Conservation (phyloP, 2,113 vertebrate genomes). For the Boleophthalmus pectinirostris region DNA sequence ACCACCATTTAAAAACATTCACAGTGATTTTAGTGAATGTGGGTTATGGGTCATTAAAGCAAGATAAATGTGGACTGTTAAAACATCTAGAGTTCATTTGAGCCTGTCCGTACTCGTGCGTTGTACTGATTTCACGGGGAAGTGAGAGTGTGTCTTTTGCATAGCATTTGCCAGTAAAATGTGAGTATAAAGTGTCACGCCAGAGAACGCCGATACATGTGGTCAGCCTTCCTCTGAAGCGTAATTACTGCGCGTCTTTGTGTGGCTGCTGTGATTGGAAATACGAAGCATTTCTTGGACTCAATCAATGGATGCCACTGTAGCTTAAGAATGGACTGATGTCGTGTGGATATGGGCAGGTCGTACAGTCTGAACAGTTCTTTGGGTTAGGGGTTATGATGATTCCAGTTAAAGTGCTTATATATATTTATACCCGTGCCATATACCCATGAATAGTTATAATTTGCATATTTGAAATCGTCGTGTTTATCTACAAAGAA, state of each 20-base stretch:
- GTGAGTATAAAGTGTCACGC: slow-evolving; percentile 31
- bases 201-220: slow-evolving; percentile 31
- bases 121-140: slow-evolving; percentile 27
- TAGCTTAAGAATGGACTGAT: not conserved
- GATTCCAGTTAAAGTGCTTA: too few species aligned
- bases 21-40: too few species aligned
- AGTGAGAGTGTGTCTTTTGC: slow-evolving; percentile 23
- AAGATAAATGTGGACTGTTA: too few species aligned
- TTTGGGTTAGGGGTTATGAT: too few species aligned
- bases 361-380: not conserved
- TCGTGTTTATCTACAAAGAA: too few species aligned
- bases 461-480: too few species aligned
- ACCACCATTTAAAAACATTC: too few species aligned
- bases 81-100: not conserved
- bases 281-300: not conserved
- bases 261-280: not conserved
- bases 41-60: too few species aligned
- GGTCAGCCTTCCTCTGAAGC: slow-evolving; percentile 45
- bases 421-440: too few species aligned
- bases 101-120: slow-evolving; percentile 20
- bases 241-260: not conserved
- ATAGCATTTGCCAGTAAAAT: slow-evolving; percentile 34
- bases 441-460: too few species aligned
- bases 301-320: not conserved
- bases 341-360: not conserved